Evolutionary conservation across 2,113 vertebrate species (phyloP).

Genomic region (Xiphophorus couchianus): DNA sequence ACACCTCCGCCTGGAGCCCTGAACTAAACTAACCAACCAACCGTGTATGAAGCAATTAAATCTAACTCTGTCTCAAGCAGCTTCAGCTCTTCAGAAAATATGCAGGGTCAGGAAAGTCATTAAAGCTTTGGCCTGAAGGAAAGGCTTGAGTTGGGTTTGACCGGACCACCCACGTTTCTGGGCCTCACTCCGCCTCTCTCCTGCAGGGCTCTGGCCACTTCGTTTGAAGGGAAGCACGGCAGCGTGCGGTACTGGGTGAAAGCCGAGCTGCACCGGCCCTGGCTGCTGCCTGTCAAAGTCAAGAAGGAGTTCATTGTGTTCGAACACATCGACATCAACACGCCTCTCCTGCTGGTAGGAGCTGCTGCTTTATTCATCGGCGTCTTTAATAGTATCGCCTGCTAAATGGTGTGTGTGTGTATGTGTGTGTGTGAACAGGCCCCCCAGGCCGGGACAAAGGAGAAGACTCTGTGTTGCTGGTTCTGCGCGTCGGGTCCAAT

Average conservation of each 20-base stretch:
- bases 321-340: conserved; percentile 99
- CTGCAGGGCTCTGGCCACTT: conserved; percentile 96
- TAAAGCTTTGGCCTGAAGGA: not conserved
- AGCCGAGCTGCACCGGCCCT: conserved; percentile 95
- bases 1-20: not conserved
- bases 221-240: conserved; percentile 98
- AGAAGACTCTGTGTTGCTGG: conserved; percentile 99
- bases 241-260: conserved; percentile 99
- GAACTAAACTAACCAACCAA: not conserved
- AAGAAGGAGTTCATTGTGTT: conserved; percentile 99
- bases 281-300: conserved; percentile 94
- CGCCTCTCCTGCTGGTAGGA: conserved; percentile 96
- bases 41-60: conserved; percentile 5
- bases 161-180: conserved; percentile 27
- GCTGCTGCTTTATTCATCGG: not conserved
- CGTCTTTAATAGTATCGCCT: not conserved
- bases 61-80: not conserved
- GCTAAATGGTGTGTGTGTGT: conserved; percentile 41
- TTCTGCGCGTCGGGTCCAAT: conserved; percentile 98
- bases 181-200: conserved; percentile 5
- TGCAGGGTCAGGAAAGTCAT: not conserved
- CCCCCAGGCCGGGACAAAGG: conserved; percentile 96
- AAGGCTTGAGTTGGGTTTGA: not conserved
- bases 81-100: not conserved
- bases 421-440: conserved; percentile 81